Base-by-base conservation (phyloP, 2,113 vertebrate species). In the Ciconia maguari region DNA sequence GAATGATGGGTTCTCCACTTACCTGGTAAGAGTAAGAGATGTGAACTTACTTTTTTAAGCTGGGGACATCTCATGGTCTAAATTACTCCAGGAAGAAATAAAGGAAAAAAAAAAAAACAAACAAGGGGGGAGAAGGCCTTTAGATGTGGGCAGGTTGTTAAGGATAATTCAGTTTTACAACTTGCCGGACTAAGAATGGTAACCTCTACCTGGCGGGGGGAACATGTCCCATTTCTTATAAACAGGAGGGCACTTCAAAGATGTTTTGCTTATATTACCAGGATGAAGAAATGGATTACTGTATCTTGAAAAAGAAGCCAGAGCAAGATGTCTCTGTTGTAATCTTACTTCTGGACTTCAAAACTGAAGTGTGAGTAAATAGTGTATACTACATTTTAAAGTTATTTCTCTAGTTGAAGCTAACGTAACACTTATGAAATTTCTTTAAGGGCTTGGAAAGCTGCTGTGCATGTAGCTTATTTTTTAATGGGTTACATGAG, bases 1-100 rank as follows among this genome's bases (percentile, higher is more conserved):
- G 93, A 99, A 98, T 17, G 99, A 99, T 20, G 99, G 98, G 24
- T 99, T 99, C 89, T 98, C 98, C 64, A 98, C 98, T 13, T 99
- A 99, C 54, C 91, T 99, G 98, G 99, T 99, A 96, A 98, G 98
- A 86, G 6, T 16, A 26, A 16, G 32, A 60, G 18, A 22, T 30
- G 19, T 19, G 19, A 49, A 10, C 55, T 51, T 77, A 38, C 13
- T 90, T 46, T 80, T 46, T 16, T 61, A 29, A 57, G 5, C 10
- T 87, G 64, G 42, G 30, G 24, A 10, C 6, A 29, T 72, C 13
- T 54, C 22, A 14, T 44, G 55, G 48, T 55, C n/a, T 52, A 8
- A 26, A 3, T 54, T 34, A 24, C 14, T 70, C 24, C 21, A 65
- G 51, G 17, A 86, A 85, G 49, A 55, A 80, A 30, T 24, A 2